These are phyloP conservation scores for Tinamus major DNA, from an alignment of 2,797 vertebrate species.

Conservation along the genomic window DNA sequence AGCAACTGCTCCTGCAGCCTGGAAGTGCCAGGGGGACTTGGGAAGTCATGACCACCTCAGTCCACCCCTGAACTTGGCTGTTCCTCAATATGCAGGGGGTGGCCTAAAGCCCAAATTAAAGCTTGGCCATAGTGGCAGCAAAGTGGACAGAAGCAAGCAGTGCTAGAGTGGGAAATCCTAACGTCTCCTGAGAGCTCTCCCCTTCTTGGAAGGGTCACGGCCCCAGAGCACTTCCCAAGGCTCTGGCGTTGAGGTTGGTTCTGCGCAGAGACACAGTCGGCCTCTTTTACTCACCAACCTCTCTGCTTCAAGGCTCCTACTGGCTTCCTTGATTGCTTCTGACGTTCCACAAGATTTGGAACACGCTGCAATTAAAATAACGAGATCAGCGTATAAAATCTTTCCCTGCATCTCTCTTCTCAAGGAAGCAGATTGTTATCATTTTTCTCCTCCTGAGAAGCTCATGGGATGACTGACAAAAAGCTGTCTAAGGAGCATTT, in stretches of 20 bases:
- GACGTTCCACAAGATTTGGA: conserved; percentile 55
- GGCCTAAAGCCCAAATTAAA: not conserved
- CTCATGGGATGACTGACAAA: conserved; percentile 36
- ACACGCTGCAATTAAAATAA: conserved; percentile 60
- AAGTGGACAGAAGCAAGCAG: not conserved
- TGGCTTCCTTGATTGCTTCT: conserved; percentile 45
- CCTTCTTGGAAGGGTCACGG: not conserved
- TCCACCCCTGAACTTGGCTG: not conserved
- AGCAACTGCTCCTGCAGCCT: not conserved
- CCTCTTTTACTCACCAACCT: not conserved
- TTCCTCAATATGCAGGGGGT: not conserved
- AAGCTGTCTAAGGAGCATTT: conserved; percentile 2
- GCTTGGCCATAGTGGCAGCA: not conserved
- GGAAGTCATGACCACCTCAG: not conserved
- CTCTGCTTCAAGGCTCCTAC: not conserved
- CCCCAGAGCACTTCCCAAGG: not conserved
- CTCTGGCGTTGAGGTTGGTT: conserved; percentile 18
- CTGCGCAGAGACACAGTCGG: not conserved
- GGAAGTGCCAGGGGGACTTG: not conserved
- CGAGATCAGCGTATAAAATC: conserved; percentile 25
- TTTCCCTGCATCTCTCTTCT: conserved; percentile 40
- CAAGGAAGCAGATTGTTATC: conserved; percentile 30
- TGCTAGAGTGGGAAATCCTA: not conserved
- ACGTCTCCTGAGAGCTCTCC: not conserved
- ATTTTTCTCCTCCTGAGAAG: conserved; percentile 42